Evolutionary conservation across 1,140 invertebrate genomes (phyloP), one percentile per base, ranked within the genome.

Genomic region (Calosoma granatense): DNA sequence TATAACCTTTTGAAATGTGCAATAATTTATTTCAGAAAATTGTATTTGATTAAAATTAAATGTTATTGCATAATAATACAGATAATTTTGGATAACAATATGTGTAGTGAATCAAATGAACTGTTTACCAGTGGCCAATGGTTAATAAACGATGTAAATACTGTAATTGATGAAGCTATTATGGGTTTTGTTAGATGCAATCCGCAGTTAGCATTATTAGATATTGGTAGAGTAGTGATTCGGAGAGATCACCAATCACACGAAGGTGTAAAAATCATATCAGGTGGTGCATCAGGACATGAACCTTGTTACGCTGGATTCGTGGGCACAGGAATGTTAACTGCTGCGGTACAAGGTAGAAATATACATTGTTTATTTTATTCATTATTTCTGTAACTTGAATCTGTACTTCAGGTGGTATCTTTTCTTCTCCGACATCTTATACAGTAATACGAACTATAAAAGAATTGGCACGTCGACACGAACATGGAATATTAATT

Each of bases 271-370:
- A 74, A 76, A 54, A 60, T 88, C 21, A 66, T 88, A 22, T 78
- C 77, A 60, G 87, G 86, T 17, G 85, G 86, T 21, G 78, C 79
- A 30, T 77, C 76, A 14, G 85, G 84, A 12, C 82, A 86, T 69
- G 85, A 88, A 70, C 84, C 85, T 20, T 72, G 74, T 60, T 70
- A 74, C 59, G 76, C 74, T 59, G 78, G 84, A 26, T 87, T 78
- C 69, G 81, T 88, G 47, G 87, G 86, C 0, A 62, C 67, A 63
- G 86, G 86, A 20, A 80, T 87, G 77, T 64, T 88, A 52, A 83
- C 79, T 56, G 84, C 77, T 36, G 80, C 83, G 12, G 75, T 88
- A 36, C 76, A 76, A 60, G 86, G 86, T 54, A 70, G 75, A 56
- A 68, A 81, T 26, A 84, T 83, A 51, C 17, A 56, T 54, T 21